Conservation (phyloP, 2,797 vertebrate species). For the Labeo calbasu region DNA sequence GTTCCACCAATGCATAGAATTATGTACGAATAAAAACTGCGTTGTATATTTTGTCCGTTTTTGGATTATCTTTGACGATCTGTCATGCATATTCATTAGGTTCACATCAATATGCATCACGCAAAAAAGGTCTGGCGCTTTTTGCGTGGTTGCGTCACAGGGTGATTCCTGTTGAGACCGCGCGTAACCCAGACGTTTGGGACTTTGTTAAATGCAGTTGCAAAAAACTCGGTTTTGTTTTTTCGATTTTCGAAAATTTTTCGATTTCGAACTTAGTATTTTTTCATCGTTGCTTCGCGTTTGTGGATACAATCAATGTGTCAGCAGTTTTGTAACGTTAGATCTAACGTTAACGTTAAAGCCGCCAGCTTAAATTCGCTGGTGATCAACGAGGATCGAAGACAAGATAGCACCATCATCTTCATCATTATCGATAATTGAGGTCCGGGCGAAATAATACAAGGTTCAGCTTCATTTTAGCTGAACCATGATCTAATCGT, state of each 20-base stretch:
- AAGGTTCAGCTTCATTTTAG: background rate
- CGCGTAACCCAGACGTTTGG: conserved; percentile 18
- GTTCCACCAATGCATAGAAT: background rate
- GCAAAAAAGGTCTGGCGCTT: background rate
- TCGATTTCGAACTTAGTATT: background rate
- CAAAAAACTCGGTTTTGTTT: background rate
- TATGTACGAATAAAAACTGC: background rate
- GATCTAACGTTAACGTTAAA: background rate
- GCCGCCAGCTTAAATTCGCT: background rate
- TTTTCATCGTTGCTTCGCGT: background rate
- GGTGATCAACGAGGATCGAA: conserved; percentile 10
- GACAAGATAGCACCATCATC: conserved; percentile 1
- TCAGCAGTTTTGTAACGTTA: background rate
- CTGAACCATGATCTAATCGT: background rate
- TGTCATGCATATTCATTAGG: conserved; percentile 20
- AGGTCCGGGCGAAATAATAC: conserved; percentile 1
- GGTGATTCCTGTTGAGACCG: conserved; percentile 38
- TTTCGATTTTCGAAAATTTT: background rate
- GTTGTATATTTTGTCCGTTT: background rate
- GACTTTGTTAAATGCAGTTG: conserved; percentile 35
- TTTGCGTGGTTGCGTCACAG: conserved; percentile 34
- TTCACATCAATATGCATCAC: conserved; percentile 1
- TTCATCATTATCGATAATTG: background rate
- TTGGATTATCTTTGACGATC: background rate
- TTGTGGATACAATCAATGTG: background rate